phyloP scores from a whole-genome alignment of 2,113 vertebrate genomes.

The Cyanoderma ruficeps region DNA sequence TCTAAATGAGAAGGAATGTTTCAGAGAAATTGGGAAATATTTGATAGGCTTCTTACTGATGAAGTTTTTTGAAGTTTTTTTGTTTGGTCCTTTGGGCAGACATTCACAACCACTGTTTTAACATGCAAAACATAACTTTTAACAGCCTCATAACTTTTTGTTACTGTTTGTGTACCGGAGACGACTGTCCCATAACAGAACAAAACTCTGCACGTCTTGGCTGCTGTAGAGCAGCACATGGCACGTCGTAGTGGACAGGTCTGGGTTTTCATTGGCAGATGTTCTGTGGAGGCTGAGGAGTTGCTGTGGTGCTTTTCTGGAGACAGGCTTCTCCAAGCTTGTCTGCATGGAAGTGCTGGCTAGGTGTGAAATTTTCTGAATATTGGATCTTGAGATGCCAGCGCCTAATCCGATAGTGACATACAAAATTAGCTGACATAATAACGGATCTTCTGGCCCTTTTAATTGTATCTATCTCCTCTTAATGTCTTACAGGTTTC shows the following conservation, averaged over 20 bases:
- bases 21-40: neutral
- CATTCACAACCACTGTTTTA: neutral
- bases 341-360: neutral
- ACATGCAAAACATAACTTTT: neutral
- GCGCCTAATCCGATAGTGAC: neutral
- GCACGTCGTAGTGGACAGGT: neutral
- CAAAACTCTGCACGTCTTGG: neutral
- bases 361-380: neutral
- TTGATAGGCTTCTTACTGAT: neutral
- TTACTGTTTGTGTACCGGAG: neutral
- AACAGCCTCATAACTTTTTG: neutral
- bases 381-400: neutral
- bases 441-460: neutral
- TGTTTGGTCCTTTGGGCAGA: neutral
- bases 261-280: neutral
- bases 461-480: neutral
- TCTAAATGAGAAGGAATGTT: neutral
- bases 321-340: neutral
- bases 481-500: slow-evolving; percentile 83
- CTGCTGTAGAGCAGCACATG: neutral
- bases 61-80: neutral
- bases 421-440: neutral
- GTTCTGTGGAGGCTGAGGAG: neutral
- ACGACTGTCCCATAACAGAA: neutral
- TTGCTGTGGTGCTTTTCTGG: neutral